Evolutionary conservation across 2,888 invertebrate genomes (phyloP).

Genomic region (Nymphalis urticae): DNA sequence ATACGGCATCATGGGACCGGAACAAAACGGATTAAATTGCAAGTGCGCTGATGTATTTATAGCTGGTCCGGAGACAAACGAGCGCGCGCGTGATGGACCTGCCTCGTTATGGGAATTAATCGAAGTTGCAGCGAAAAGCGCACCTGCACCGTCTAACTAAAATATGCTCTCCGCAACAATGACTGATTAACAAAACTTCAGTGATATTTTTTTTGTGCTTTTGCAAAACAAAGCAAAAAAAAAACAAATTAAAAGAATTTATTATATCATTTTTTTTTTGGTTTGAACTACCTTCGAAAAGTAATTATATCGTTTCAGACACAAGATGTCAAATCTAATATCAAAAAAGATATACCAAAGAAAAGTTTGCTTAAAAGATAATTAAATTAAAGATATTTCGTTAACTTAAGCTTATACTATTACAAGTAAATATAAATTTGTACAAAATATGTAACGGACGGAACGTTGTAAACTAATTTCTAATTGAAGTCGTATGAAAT

Average conservation of each 20-base stretch:
- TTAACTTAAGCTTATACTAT: no score
- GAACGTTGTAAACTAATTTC: neutral
- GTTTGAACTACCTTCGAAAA: no score
- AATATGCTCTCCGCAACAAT: conserved; percentile 57
- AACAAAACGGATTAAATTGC: conserved; percentile 80
- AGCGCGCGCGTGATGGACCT: conserved; percentile 78
- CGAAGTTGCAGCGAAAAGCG: conserved; percentile 73
- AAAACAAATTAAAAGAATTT: neutral
- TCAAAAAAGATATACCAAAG: no score
- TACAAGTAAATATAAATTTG: neutral
- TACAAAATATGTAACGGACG: neutral
- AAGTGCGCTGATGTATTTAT: conserved; percentile 81
- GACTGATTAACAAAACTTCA: conserved; percentile 43
- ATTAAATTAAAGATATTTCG: no score
- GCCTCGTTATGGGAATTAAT: conserved; percentile 82
- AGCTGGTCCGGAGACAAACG: conserved; percentile 79
- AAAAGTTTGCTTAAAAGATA: no score
- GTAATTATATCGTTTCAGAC: no score
- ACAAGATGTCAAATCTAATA: no score
- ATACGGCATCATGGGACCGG: conserved; percentile 59
- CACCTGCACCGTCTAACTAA: conserved; percentile 74
- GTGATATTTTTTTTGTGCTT: conserved; percentile 24
- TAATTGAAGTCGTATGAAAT: conserved; percentile 18
- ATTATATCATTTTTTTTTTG: neutral
- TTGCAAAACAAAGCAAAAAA: neutral